Base-by-base conservation (phyloP, 2,888 invertebrate species). In the Troilus luridus region DNA sequence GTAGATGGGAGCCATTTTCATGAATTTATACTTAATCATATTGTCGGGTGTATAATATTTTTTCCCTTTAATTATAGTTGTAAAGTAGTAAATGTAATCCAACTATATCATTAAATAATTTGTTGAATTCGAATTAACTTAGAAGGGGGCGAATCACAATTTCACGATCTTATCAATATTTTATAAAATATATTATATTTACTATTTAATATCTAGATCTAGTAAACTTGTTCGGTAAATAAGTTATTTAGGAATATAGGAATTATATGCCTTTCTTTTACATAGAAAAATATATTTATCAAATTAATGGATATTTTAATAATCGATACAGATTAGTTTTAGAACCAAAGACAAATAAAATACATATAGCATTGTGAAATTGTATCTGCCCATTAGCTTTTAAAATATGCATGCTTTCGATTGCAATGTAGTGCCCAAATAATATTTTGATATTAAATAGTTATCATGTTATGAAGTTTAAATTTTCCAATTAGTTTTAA, bases 1-100 rank as follows among this genome's bases (percentile, higher is more conserved):
- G 27, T 21, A 64, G 58, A 41, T 62, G 58, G 88, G 54, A 56
- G 85, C 56, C 85, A 58, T 85, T 85, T 85, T 85, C 21, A 85
- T 85, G n/a, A 85, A 85, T 85, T 54, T 85, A 85, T 85, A 58
- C 85, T 56, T 85, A 56, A 58, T 85, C 56, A 85, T 85, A 85
- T 85, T 85, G 85, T 85, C 56, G 12, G 17, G 17, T 77, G 24
- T 17, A 77, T 27, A 77, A 77, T 77, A 27, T 41, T 19, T 77
- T 77, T 77, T 77, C 41, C 27, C 72, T 77, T 77, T 41, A 77
- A 77, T 19, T 77, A 41, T 17, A 41, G 0, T 77, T 77, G 41
- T 41, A 41, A 41, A 41, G 17, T 41, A 17, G 41, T 1, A 77
- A 77, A 77, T 77, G 27, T 77, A 77, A 77, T 77, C 27, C 17